Evolutionary conservation across 2,888 invertebrate genomes (phyloP), one percentile per base, ranked within the genome.

Genomic region (Dicycla oo): DNA sequence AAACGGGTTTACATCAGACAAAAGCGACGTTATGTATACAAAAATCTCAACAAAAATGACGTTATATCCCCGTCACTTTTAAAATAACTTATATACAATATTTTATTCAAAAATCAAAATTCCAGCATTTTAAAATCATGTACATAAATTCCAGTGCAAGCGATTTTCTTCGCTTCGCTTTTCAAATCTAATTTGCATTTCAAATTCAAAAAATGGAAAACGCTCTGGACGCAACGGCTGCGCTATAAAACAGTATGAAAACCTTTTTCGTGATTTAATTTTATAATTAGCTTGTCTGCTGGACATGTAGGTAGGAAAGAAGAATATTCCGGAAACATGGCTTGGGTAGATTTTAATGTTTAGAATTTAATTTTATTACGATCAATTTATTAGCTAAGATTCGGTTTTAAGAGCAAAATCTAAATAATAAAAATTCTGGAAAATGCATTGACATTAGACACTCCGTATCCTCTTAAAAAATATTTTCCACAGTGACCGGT

Each of bases 191-290:
- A 88, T 88, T 85, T 84, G 79, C 81, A 86, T 88, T 81, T 76
- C 73, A 83, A 86, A 88, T 87, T 81, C 82, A 78, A 86, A 88
- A n/a, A 86, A 88, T 88, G 83, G 79, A 87, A 88, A 88, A 73
- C 78, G 78, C 45, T 78, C 69, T 78, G 78, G 79, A 76, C 80
- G 74, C 72, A 78, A 78, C 77, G 81, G 74, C 67, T 75, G 38
- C 61, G 45, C 47, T 56, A 65, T 73, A 69, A 80, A 85, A 80
- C 65, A 67, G 68, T 64, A 82, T 64, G 67, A 70, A 78, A 78
- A 82, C 73, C 75, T 79, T 83, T 86, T 83, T 79, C 76, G 74
- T 81, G 81, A 84, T 87, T 86, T 86, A 84, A 88, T 89, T 87
- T 87, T 87, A 84, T 88, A 90, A 89, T 89, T 88, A 87, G 83